Base-by-base conservation (phyloP, 2,113 vertebrate genomes). In the Merops nubicus region DNA sequence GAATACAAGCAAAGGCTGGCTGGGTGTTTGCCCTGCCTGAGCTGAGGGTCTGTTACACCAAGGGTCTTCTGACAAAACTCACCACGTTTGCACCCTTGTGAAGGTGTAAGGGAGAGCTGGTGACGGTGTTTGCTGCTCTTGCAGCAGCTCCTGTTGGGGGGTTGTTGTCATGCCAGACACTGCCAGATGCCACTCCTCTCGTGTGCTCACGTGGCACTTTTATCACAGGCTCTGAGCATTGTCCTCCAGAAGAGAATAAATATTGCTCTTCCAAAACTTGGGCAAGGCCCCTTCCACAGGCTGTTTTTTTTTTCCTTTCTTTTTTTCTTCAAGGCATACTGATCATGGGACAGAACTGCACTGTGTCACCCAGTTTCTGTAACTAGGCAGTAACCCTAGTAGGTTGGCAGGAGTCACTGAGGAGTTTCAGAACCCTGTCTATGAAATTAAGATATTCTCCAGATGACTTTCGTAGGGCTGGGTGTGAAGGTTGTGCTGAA, bases 261-360 rank as follows among this genome's bases (percentile, higher is more conserved):
- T n/a, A 60, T 40, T 69, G 23, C 26, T 82, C 12, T 92, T 85
- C 65, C 51, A 74, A 43, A 69, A 17, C 13, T 81, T 73, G 26
- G 77, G 40, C 34, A 33, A 51, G 22, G 34, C 1, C n/a, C 17
- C 13, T 81, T 78, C 33, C 48, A 33, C 3, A 19, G n/a, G 50
- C 31, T 3, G 0, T 7, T 11, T 47, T 45, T 13, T 26, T 3
- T 56, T 34, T 17, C 3, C 28, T 33, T 17, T 2, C n/a, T 56
- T 31, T 48, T 48, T 50, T 28, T 34, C 28, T 31, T 38, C 0
- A 1, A 45, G 21, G 19, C 50, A 17, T 34, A 15, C 40, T 26
- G n/a, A 12, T 34, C 20, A 25, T 40, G n/a, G 54, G 59, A 23
- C n/a, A 80, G 54, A 67, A 13, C 40, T 15, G n/a, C 72, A 56